Conservation (phyloP, 2,113 vertebrate genomes). For the Garra rufa region DNA sequence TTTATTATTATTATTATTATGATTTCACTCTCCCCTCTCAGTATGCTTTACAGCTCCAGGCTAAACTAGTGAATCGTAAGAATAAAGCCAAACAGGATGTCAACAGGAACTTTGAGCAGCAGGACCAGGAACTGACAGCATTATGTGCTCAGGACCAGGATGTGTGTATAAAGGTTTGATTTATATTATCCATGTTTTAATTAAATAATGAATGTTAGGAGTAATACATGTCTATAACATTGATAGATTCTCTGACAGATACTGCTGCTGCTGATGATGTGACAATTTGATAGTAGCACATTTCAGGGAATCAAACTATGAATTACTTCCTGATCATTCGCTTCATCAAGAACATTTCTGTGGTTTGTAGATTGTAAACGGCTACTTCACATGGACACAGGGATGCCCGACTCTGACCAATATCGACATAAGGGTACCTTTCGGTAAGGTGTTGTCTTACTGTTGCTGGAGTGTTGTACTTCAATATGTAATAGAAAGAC, state of each 20-base stretch:
- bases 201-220: neutral
- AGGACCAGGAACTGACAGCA: slow-evolving; percentile 62
- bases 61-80: slow-evolving; percentile 58
- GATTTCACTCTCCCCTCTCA: neutral
- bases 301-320: neutral
- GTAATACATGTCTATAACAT: neutral
- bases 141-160: slow-evolving; percentile 73
- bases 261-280: neutral
- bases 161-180: slow-evolving; percentile 87
- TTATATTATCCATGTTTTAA: neutral
- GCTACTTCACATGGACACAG: slow-evolving; percentile 97
- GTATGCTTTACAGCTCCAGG: slow-evolving; percentile 59
- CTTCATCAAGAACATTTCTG: neutral
- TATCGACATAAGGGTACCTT: slow-evolving; percentile 91
- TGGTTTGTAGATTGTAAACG: slow-evolving; percentile 81
- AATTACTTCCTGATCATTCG: no score
- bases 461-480: neutral
- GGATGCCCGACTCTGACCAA: slow-evolving; percentile 88
- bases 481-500: neutral
- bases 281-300: neutral
- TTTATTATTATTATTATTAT: no score
- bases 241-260: neutral
- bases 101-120: slow-evolving; percentile 42
- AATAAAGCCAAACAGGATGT: slow-evolving; percentile 53
- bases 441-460: slow-evolving; percentile 78